phyloP scores from a whole-genome alignment of 2,888 invertebrate genomes.

The Eurois occulta region DNA sequence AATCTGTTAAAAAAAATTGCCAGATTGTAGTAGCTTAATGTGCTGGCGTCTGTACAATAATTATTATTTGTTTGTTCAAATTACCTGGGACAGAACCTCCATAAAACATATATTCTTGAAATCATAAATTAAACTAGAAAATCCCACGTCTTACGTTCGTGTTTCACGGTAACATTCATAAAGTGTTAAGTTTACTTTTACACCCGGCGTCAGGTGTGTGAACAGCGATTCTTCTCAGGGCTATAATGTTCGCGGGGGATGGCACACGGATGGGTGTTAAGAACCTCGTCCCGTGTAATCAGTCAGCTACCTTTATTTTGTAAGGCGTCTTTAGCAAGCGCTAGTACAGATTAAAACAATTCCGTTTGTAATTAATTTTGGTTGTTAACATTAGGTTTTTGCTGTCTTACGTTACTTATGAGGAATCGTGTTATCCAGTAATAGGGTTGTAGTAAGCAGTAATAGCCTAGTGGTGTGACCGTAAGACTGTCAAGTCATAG shows the following conservation, averaged over 20 bases:
- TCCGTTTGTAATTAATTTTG: conserved; percentile 41
- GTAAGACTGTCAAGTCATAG: background rate
- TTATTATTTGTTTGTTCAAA: background rate
- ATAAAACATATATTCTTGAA: background rate
- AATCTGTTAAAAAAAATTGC: too few species aligned
- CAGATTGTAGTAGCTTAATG: too few species aligned
- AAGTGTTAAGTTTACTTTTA: conserved; percentile 73
- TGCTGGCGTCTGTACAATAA: too few species aligned
- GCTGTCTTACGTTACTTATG: background rate
- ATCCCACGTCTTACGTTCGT: background rate
- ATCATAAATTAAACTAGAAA: background rate
- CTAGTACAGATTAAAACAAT: conserved; percentile 43
- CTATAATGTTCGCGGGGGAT: conserved; percentile 68
- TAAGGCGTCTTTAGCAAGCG: conserved; percentile 12
- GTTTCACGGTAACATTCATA: conserved; percentile 52
- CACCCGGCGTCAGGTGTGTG: conserved; percentile 73
- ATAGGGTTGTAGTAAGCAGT: background rate
- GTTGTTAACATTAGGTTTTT: background rate
- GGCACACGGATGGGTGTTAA: conserved; percentile 52
- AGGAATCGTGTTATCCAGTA: background rate
- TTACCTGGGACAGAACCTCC: background rate
- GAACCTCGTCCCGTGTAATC: conserved; percentile 49
- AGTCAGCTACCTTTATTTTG: conserved; percentile 47
- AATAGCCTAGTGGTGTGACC: background rate
- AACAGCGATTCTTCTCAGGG: conserved; percentile 74